A percentile compares a stretch with the other conserved stretches of the same genome.
These are phyloP conservation scores for Acleris literana DNA, from an alignment of 2,888 invertebrate species.

Conservation along the genomic window DNA sequence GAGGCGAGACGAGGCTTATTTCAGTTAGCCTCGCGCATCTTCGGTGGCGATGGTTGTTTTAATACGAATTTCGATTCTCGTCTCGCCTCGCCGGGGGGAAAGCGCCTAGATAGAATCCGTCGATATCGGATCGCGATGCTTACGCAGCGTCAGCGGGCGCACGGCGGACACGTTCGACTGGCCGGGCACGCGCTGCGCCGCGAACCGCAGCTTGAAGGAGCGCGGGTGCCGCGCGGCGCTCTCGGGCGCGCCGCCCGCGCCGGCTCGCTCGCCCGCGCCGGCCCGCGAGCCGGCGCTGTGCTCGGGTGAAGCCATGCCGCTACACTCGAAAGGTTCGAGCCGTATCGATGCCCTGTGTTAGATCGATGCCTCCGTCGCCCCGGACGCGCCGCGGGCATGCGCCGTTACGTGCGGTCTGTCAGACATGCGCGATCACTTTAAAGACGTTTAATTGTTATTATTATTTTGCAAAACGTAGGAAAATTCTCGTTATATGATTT, in stretches of 20 bases:
- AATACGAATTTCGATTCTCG: no score
- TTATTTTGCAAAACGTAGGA: no score
- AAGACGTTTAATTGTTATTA: no score
- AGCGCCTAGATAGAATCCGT: no score
- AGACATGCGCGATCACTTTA: no score
- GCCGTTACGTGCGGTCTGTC: not conserved
- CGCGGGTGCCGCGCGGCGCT: slow-evolving; percentile 44
- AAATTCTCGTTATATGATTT: no score
- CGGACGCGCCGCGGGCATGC: slow-evolving; percentile 14
- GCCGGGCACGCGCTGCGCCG: slow-evolving; percentile 67
- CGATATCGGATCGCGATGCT: slow-evolving; percentile 40
- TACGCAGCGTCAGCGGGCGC: slow-evolving; percentile 66
- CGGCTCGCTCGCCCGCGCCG: slow-evolving; percentile 34
- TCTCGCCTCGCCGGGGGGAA: no score
- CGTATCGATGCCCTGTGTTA: not conserved
- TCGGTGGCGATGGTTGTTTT: no score
- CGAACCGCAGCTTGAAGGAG: slow-evolving; percentile 73
- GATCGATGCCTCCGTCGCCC: slow-evolving; percentile 21
- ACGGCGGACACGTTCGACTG: slow-evolving; percentile 69
- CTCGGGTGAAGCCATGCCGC: slow-evolving; percentile 14
- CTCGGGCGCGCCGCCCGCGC: slow-evolving; percentile 8
- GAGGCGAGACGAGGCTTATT: not conserved
- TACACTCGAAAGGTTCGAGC: not conserved
- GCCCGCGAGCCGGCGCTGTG: slow-evolving; percentile 20
- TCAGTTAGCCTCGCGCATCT: no score